Evolutionary conservation across 2,888 invertebrate species (phyloP).

Genomic region (Nephrotoma guestfalica): DNA sequence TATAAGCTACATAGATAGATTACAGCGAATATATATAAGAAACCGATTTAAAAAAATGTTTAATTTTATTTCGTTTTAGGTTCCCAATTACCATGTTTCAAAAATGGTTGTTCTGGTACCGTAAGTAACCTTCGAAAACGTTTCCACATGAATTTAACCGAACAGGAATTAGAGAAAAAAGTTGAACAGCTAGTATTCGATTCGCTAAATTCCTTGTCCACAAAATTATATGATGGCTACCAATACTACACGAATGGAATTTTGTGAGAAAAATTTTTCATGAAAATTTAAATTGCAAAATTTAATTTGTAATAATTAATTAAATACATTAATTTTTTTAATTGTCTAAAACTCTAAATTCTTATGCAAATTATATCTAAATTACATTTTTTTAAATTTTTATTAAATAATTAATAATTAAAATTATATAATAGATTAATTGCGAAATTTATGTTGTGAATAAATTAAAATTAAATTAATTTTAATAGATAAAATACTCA

Average conservation of each 20-base stretch:
- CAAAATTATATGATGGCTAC: slow-evolving; percentile 96
- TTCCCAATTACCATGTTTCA: slow-evolving; percentile 91
- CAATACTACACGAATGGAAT: slow-evolving; percentile 99
- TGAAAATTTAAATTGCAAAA: slow-evolving; percentile 28
- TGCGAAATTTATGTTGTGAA: neutral
- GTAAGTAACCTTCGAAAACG: slow-evolving; percentile 84
- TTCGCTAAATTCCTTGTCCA: slow-evolving; percentile 90
- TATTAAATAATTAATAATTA: neutral
- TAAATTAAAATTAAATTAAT: neutral
- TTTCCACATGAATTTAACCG: slow-evolving; percentile 87
- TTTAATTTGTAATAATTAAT: neutral
- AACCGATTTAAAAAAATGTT: neutral
- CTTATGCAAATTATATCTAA: neutral
- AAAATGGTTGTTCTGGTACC: slow-evolving; percentile 73
- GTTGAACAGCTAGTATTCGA: slow-evolving; percentile 90
- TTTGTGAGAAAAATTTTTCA: slow-evolving; percentile 35
- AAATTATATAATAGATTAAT: neutral
- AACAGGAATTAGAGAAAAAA: slow-evolving; percentile 82
- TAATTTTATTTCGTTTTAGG: slow-evolving; percentile 38
- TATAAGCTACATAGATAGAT: too few relatives aligned
- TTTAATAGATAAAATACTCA: neutral
- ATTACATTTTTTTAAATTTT: neutral
- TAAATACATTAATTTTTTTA: neutral
- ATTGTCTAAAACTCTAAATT: neutral
- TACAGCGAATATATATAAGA: too few relatives aligned